phyloP scores from a whole-genome alignment of 2,113 vertebrate genomes.

The Bubo blakistoni region DNA sequence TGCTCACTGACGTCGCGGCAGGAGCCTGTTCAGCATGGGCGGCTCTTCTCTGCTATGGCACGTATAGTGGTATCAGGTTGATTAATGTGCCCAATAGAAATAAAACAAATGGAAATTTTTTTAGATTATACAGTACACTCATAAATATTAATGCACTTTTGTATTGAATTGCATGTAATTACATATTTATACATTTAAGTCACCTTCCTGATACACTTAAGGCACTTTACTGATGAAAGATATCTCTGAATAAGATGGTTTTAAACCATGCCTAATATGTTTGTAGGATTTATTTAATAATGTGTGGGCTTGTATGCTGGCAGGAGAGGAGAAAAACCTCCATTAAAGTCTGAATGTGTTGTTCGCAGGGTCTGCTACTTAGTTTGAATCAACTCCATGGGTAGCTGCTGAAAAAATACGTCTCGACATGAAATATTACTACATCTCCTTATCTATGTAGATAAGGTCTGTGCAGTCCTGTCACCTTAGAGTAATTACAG shows the following conservation, averaged over 20 bases:
- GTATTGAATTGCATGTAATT: slow-evolving; percentile 67
- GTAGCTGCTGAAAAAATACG: slow-evolving; percentile 40
- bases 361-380: not conserved
- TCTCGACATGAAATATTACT: slow-evolving; percentile 48
- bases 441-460: slow-evolving; percentile 40
- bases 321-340: slow-evolving; percentile 33
- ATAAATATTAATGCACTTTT: slow-evolving; percentile 74
- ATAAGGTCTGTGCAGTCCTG: slow-evolving; percentile 32
- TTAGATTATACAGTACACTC: slow-evolving; percentile 60
- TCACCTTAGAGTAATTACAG: slow-evolving; percentile 64
- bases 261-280: slow-evolving; percentile 55
- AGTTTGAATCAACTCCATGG: not conserved
- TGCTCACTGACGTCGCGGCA: not conserved
- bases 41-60: not conserved
- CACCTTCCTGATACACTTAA: slow-evolving; percentile 63
- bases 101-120: slow-evolving; percentile 67
- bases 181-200: slow-evolving; percentile 65
- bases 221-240: slow-evolving; percentile 55
- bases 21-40: slow-evolving; percentile 36
- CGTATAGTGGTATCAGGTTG: not conserved
- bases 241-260: slow-evolving; percentile 49
- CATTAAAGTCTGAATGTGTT: not conserved
- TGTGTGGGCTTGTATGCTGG: not conserved
- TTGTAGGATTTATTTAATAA: slow-evolving; percentile 67
- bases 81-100: slow-evolving; percentile 69